These are phyloP conservation scores for Corydoras sp. DNA, from an alignment of 2,113 vertebrate genomes.

Conservation along the genomic window DNA sequence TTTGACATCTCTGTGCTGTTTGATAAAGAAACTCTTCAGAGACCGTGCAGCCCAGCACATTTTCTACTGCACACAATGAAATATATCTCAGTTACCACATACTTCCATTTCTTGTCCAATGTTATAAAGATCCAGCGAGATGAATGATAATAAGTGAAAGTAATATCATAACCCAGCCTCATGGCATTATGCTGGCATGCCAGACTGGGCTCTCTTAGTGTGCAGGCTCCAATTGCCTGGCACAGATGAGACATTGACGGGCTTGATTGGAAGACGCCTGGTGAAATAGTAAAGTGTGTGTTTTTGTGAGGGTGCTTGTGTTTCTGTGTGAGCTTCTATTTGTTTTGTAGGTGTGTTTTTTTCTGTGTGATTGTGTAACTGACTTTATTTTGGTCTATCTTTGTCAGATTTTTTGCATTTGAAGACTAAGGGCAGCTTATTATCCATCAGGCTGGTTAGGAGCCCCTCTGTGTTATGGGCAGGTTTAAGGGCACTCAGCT, in stretches of 20 bases:
- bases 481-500: slow-evolving; percentile 23
- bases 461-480: slow-evolving; percentile 9
- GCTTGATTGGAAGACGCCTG: slow-evolving; percentile 55
- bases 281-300: slow-evolving; percentile 44
- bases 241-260: slow-evolving; percentile 64
- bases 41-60: slow-evolving; percentile 27
- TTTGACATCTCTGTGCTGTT: slow-evolving; percentile 8
- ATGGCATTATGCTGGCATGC: slow-evolving; percentile 38
- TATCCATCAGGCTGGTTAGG: slow-evolving; percentile 23
- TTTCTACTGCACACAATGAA: slow-evolving; percentile 36
- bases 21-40: slow-evolving; percentile 28
- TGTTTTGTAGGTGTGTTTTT: no score
- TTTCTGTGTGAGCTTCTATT: no score
- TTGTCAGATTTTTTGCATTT: slow-evolving; percentile 11
- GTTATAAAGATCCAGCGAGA: slow-evolving; percentile 28
- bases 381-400: no score
- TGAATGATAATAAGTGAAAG: slow-evolving; percentile 44
- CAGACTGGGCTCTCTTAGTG: slow-evolving; percentile 46
- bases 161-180: slow-evolving; percentile 42
- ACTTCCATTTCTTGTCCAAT: neutral
- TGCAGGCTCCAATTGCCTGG: slow-evolving; percentile 57
- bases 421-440: slow-evolving; percentile 31
- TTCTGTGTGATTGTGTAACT: no score
- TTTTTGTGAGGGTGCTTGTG: no score
- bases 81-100: slow-evolving; percentile 21